Percentiles rank a stretch among this genome's conserved stretches.
Conservation (phyloP, 2,113 vertebrate species). For the Crotalus tigris region DNA sequence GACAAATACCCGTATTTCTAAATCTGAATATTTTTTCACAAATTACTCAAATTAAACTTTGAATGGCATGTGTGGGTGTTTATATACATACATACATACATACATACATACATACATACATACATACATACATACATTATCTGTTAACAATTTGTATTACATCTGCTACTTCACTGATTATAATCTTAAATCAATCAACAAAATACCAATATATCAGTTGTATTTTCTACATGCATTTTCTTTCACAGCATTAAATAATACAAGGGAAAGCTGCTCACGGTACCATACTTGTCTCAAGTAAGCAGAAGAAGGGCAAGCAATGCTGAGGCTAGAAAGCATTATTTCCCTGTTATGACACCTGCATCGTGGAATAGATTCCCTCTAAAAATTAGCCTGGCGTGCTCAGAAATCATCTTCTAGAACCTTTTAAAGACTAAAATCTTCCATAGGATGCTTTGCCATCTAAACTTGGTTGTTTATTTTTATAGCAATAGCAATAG, state of each 20-base stretch:
- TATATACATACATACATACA: background rate
- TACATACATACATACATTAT: too few relatives aligned
- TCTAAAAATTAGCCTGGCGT: background rate
- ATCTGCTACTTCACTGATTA: background rate
- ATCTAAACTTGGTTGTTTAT: background rate
- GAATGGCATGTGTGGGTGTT: background rate
- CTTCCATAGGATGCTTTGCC: background rate
- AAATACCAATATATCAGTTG: background rate
- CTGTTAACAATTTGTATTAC: background rate
- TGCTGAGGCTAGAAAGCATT: background rate
- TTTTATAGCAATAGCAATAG: background rate
- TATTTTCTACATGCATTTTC: background rate
- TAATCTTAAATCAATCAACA: background rate
- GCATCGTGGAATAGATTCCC: background rate
- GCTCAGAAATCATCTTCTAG: background rate
- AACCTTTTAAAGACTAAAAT: background rate
- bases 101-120: background rate
- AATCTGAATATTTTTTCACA: background rate
- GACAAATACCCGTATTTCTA: background rate
- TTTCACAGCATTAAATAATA: background rate
- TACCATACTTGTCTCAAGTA: background rate
- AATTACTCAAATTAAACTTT: background rate
- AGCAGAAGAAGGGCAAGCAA: background rate
- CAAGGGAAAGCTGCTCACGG: background rate
- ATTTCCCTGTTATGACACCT: background rate